Evolutionary conservation across 1,140 invertebrate genomes (phyloP).

Genomic region (Lucilia cuprina): DNA sequence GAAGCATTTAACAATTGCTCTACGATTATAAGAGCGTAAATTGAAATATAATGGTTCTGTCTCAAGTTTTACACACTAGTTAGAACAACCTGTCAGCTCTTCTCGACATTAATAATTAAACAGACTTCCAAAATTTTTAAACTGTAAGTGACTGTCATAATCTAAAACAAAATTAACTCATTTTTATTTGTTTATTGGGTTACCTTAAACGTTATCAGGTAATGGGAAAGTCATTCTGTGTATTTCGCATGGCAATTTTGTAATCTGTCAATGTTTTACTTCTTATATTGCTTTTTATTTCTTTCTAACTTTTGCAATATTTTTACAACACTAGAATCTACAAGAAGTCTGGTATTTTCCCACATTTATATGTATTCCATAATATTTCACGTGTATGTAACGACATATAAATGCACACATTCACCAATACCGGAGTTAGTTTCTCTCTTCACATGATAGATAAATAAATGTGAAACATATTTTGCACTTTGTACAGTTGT

Average conservation of each 20-base stretch:
- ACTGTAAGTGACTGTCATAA: too few relatives aligned
- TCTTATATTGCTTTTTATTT: not conserved
- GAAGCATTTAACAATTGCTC: too few relatives aligned
- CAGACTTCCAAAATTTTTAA: too few relatives aligned
- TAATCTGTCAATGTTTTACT: slow-evolving; percentile 22
- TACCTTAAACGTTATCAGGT: not conserved
- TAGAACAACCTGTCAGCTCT: too few relatives aligned
- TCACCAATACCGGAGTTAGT: not conserved
- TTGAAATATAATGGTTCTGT: too few relatives aligned
- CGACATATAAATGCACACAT: not conserved
- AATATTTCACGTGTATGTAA: not conserved
- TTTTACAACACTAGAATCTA: not conserved
- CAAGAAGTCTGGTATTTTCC: slow-evolving; percentile 17
- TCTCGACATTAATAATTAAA: too few relatives aligned
- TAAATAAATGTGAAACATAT: not conserved
- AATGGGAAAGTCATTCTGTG: slow-evolving; percentile 26
- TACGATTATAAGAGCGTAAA: too few relatives aligned
- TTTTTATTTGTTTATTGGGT: not conserved
- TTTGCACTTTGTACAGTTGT: slow-evolving; percentile 27
- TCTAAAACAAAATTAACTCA: too few relatives aligned
- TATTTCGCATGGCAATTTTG: slow-evolving; percentile 29
- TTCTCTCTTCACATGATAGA: not conserved
- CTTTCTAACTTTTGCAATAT: not conserved
- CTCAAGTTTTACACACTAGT: too few relatives aligned
- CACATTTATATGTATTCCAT: slow-evolving; percentile 27